Evolutionary conservation across 1,140 invertebrate genomes (phyloP), one percentile per base, ranked within the genome.

Genomic region (Helicoverpa armigera): DNA sequence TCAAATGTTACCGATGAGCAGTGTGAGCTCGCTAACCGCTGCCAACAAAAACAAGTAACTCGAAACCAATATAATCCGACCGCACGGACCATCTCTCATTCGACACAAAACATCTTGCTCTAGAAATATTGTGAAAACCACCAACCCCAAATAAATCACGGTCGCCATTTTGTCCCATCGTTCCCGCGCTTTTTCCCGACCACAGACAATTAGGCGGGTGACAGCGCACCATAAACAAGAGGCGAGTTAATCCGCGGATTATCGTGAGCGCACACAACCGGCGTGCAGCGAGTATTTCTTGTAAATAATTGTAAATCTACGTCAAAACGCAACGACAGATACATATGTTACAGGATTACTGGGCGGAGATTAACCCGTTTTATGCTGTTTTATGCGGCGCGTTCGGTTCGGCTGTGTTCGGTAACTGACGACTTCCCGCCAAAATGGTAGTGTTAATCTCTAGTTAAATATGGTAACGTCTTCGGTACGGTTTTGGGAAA

Each of bases 231-330:
- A 92, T 92, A 94, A 93, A 94, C 92, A 93, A 88, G 86, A 72
- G 67, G 84, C 53, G 73, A 76, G 89, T 80, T 94, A 90, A 93
- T 90, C 93, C 87, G 82, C 83, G 86, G 91, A 87, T 93, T 91
- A 94, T 83, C 72, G 80, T 83, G 91, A 94, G 86, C 82, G 82
- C 85, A 87, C 88, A 86, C 92, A 90, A 85, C 85, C 89, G 87
- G 88, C 81, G 87, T 84, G 83, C 83, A 77, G 75, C 87, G 77
- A 73, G 85, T 63, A 81, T 88, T 91, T 90, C 90, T 89, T 83
- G 89, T 93, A 93, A 94, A 94, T 94, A 94, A 93, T 94, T 94
- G 92, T 94, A 94, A 94, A 94, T 94, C 93, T 92, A 90, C 82
- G 93, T 94, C 93, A 92, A 93, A 94, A 94, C 88, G 83, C 84